Conservation (phyloP, 2,888 invertebrate species). For the Drosophila pseudotalamancana region DNA sequence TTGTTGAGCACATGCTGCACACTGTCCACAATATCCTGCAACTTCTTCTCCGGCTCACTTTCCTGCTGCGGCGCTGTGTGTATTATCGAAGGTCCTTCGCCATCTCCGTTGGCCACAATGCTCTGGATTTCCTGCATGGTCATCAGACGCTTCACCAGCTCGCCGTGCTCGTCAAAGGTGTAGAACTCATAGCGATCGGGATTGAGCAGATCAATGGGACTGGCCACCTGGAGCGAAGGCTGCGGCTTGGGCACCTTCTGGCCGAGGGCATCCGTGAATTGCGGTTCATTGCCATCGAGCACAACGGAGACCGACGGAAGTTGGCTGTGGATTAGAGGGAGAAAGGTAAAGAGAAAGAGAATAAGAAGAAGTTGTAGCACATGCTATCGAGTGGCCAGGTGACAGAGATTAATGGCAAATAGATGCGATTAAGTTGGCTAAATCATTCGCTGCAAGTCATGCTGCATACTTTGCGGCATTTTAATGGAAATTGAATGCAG, state of each 20-base stretch:
- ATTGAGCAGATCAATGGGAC: constrained; percentile 91
- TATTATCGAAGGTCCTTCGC: constrained; percentile 85
- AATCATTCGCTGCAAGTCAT: constrained; percentile 44
- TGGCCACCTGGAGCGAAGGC: constrained; percentile 88
- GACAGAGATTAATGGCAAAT: constrained; percentile 57
- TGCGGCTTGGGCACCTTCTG: constrained; percentile 88
- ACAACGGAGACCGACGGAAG: constrained; percentile 88
- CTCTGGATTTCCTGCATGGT: constrained; percentile 93
- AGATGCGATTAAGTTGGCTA: constrained; percentile 38
- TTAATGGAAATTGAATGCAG: constrained; percentile 72
- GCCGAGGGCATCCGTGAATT: constrained; percentile 89
- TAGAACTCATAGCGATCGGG: constrained; percentile 95
- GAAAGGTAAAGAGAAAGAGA: too few species aligned
- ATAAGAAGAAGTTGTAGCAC: too few species aligned
- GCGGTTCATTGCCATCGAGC: constrained; percentile 86
- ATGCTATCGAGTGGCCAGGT: too few species aligned
- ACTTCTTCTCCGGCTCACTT: constrained; percentile 88
- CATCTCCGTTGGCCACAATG: constrained; percentile 92
- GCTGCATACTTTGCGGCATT: constrained; percentile 62
- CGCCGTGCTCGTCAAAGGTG: constrained; percentile 93
- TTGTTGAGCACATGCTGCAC: constrained; percentile 93
- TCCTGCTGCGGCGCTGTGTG: constrained; percentile 82
- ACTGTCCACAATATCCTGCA: constrained; percentile 92
- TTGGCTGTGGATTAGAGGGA: constrained; percentile 85
- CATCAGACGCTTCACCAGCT: constrained; percentile 92